Percentiles rank a stretch among this genome's conserved stretches.
Conservation (phyloP, 2,797 vertebrate genomes). For the Sebastes hubbsi region DNA sequence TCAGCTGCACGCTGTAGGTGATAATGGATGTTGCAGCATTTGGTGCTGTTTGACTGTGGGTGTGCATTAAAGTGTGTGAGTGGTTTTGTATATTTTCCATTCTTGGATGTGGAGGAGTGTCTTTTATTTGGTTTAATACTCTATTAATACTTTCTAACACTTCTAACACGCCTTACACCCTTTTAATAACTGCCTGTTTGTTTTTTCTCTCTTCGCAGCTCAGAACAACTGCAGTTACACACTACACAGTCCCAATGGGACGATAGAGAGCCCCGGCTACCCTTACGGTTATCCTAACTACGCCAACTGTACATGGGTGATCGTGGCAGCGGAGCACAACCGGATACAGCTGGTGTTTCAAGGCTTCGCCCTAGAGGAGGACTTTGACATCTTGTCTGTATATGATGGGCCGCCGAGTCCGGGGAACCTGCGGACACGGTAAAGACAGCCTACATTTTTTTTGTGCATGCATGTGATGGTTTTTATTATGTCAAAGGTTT, state of each 20-base stretch:
- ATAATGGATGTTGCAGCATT: constrained; percentile 59
- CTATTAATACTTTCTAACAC: not conserved
- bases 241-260: constrained; percentile 93
- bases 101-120: not conserved
- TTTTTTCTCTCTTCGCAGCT: constrained; percentile 80
- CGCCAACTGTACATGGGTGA: constrained; percentile 99
- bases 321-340: constrained; percentile 92
- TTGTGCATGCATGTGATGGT: not conserved
- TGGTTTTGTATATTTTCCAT: constrained; percentile 13
- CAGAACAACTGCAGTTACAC: constrained; percentile 98
- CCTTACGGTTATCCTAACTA: constrained; percentile 99
- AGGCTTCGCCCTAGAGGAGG: constrained; percentile 97
- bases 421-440: constrained; percentile 94
- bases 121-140: not conserved
- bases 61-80: constrained; percentile 9
- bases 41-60: constrained; percentile 33
- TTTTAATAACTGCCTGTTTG: constrained; percentile 13
- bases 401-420: constrained; percentile 93
- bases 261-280: constrained; percentile 97
- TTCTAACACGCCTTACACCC: constrained; percentile 4
- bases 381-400: constrained; percentile 96
- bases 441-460: constrained; percentile 33
- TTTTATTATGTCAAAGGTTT: not conserved
- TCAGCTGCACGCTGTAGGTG: constrained; percentile 38
- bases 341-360: constrained; percentile 98